These are phyloP conservation scores for Boloria selene DNA, from an alignment of 2,888 invertebrate species.

Conservation along the genomic window DNA sequence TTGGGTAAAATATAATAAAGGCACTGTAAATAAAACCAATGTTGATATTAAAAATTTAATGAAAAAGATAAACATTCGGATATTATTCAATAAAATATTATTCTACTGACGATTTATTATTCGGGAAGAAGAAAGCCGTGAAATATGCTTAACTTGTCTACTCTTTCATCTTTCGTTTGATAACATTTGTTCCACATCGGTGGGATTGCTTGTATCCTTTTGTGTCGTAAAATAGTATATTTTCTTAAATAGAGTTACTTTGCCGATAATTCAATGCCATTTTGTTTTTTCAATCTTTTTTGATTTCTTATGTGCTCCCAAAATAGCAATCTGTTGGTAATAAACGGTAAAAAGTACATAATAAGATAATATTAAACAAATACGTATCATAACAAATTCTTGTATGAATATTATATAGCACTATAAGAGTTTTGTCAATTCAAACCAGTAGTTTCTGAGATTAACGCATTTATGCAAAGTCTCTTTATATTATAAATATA, in stretches of 20 bases:
- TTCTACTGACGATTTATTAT: conserved; percentile 22
- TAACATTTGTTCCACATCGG: conserved; percentile 26
- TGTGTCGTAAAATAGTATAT: conserved; percentile 8
- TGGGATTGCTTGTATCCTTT: conserved; percentile 18
- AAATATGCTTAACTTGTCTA: conserved; percentile 24
- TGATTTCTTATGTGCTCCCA: conserved; percentile 52
- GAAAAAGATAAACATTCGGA: conserved; percentile 5
- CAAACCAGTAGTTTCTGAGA: too few species aligned
- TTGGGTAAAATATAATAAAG: background rate
- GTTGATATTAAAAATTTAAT: background rate
- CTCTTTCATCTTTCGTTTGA: conserved; percentile 21
- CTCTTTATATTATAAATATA: too few species aligned
- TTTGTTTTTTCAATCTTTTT: conserved; percentile 35
- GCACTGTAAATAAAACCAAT: conserved; percentile 1
- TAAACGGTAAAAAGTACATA: background rate
- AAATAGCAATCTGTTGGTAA: conserved; percentile 54
- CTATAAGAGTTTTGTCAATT: too few species aligned
- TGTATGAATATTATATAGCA: too few species aligned
- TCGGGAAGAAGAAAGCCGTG: conserved; percentile 20
- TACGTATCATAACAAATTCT: background rate
- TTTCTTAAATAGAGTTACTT: conserved; percentile 15
- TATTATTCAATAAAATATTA: conserved; percentile 12
- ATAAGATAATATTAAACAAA: conserved; percentile 1
- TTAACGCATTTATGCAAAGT: too few species aligned
- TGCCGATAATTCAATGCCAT: conserved; percentile 25